phyloP scores from a whole-genome alignment of 2,797 vertebrate species.

The Natrix natrix region DNA sequence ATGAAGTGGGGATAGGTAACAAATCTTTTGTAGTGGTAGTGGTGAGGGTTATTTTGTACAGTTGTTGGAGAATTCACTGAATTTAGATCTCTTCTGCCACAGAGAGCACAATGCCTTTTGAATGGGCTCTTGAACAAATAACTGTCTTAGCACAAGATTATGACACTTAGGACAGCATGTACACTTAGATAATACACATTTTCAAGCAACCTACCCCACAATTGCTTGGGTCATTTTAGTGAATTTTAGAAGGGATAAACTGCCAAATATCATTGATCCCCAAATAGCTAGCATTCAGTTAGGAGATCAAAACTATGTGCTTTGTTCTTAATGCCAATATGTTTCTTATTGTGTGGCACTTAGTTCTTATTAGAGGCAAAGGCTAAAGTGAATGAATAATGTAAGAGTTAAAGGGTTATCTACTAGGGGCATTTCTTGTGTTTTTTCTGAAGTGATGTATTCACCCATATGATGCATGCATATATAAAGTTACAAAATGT shows the following conservation, averaged over 20 bases:
- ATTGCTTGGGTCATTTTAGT: constrained; percentile 24
- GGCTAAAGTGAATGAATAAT: not conserved
- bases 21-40: not conserved
- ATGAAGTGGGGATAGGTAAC: not conserved
- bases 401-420: not conserved
- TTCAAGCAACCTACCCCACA: constrained; percentile 40
- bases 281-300: constrained; percentile 22
- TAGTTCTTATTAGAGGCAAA: not conserved
- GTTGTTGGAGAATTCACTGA: not conserved
- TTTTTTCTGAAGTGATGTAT: not conserved
- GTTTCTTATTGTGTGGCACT: not conserved
- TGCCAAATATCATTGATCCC: constrained; percentile 31
- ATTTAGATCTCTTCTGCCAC: not conserved
- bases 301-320: constrained; percentile 2
- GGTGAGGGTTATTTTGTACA: not conserved
- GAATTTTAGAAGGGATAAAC: constrained; percentile 23
- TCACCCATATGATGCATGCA: not conserved
- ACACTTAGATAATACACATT: constrained; percentile 34
- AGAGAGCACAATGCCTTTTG: constrained; percentile 20
- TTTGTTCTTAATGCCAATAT: not conserved
- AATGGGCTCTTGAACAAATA: constrained; percentile 34
- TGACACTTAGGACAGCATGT: constrained; percentile 44
- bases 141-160: constrained; percentile 31
- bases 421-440: not conserved
- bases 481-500: not conserved